These are phyloP conservation scores for Nowickia ferox DNA, from an alignment of 2,888 invertebrate species.

Conservation along the genomic window DNA sequence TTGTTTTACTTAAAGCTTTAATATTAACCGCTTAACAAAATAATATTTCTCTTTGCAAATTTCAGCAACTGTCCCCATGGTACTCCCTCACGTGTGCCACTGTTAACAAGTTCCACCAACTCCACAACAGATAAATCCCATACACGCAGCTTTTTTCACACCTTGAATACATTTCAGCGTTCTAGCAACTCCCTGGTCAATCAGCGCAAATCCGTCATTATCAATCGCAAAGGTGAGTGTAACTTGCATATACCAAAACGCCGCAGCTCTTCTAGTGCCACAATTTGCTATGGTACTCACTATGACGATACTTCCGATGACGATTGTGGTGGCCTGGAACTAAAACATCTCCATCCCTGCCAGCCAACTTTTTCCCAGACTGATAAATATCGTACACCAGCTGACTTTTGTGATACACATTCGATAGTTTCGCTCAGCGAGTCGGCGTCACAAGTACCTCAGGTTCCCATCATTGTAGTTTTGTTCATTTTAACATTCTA, in stretches of 20 bases:
- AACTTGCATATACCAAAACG: conserved; percentile 67
- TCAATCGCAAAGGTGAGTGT: conserved; percentile 69
- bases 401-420: conserved; percentile 70
- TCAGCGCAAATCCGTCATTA: conserved; percentile 67
- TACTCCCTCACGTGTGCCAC: conserved; percentile 90
- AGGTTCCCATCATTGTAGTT: conserved; percentile 87
- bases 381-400: conserved; percentile 67
- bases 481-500: conserved; percentile 89
- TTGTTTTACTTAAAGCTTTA: not conserved
- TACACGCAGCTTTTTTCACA: conserved; percentile 76
- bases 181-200: conserved; percentile 33
- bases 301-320: conserved; percentile 80
- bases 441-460: conserved; percentile 72
- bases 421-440: conserved; percentile 67
- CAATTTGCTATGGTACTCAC: conserved; percentile 75
- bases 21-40: not conserved
- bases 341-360: conserved; percentile 67
- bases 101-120: conserved; percentile 79
- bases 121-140: conserved; percentile 62
- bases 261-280: conserved; percentile 44
- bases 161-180: conserved; percentile 75
- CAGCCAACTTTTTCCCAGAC: conserved; percentile 49
- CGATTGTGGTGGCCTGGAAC: conserved; percentile 73
- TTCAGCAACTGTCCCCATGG: conserved; percentile 85
- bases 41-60: conserved; percentile 11